Evolutionary conservation across 2,113 vertebrate genomes (phyloP), one percentile per base, ranked within the genome.

Genomic region (Saccopteryx leptura): DNA sequence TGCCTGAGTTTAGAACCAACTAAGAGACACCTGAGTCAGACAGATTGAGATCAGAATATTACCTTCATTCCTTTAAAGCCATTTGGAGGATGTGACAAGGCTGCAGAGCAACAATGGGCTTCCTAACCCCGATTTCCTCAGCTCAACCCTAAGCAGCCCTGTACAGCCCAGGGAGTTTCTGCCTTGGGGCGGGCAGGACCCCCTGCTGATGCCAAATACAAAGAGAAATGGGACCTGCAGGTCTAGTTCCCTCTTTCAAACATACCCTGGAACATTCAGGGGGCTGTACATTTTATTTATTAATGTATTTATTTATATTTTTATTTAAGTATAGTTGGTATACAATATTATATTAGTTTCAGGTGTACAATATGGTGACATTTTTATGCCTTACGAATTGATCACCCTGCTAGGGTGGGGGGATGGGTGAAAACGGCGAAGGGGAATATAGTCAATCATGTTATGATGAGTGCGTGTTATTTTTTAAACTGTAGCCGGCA

Each of bases 141-240:
- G 33, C 13, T 17, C 7, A 15, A 39, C 11, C 2, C 0, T 3
- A 0, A 0, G 7, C 7, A 28, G 17, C 12, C 9, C 7, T 26
- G 13, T 5, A 19, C 33, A 23, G 46, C 23, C 33, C 18, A 1
- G 56, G 68, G 15, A 26, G 17, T 23, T 33, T 9, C 13, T 2
- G 50, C 24, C 9, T 68, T 31, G 15, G 1, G 48, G 56, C 82
- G 18, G 54, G 2, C 39, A 78, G 39, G 11, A 11, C 61, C 61
- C n/a, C 28, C 50, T 7, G 66, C 2, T 28, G 79, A 5, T 0
- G 10, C 52, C 31, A 50, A 21, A 65, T 4, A 7, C 13, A 46
- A 19, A 63, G n/a, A 81, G 21, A 78, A n/a, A 4, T 8, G 7
- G 72, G 17, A 14, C 50, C 58, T 52, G 6, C 9, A 50, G n/a